These are phyloP conservation scores for Takifugu bimaculatus DNA, from an alignment of 2,113 vertebrate genomes.

Conservation along the genomic window DNA sequence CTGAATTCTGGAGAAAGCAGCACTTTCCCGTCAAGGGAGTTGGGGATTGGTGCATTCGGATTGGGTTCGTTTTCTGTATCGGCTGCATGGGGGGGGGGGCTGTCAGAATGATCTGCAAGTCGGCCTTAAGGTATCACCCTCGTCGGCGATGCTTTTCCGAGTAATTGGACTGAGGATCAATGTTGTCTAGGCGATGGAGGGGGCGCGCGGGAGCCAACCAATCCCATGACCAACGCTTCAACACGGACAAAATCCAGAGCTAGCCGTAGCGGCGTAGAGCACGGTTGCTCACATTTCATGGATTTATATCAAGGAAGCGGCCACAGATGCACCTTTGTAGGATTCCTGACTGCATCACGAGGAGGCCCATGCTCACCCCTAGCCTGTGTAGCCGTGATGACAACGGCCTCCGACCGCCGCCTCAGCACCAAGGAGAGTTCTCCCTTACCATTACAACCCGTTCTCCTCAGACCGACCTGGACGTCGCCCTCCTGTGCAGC, in stretches of 20 bases:
- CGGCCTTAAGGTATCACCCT: not conserved
- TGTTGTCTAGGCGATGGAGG: slow-evolving; percentile 66
- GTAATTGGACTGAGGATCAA: slow-evolving; percentile 66
- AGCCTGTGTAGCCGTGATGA: slow-evolving; percentile 20
- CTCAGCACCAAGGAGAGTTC: slow-evolving; percentile 70
- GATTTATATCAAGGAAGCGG: slow-evolving; percentile 29
- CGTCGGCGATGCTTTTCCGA: slow-evolving; percentile 29
- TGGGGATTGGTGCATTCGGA: no score
- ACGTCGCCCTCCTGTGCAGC: slow-evolving; percentile 30
- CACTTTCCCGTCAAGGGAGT: not conserved
- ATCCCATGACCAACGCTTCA: slow-evolving; percentile 38
- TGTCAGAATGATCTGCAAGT: not conserved
- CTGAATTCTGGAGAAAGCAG: not conserved
- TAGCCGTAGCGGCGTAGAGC: no score
- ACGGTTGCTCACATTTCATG: slow-evolving; percentile 9
- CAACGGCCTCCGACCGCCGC: slow-evolving; percentile 12
- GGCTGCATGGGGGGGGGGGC: no score
- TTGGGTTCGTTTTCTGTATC: no score
- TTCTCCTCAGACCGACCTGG: slow-evolving; percentile 4
- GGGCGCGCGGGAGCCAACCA: slow-evolving; percentile 48
- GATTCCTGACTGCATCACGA: not conserved
- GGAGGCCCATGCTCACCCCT: not conserved
- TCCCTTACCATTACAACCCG: slow-evolving; percentile 11
- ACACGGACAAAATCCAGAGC: slow-evolving; percentile 8
- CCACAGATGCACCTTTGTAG: no score